Base-by-base conservation (phyloP, 2,113 vertebrate species). In the Myrmophylax atrothorax region DNA sequence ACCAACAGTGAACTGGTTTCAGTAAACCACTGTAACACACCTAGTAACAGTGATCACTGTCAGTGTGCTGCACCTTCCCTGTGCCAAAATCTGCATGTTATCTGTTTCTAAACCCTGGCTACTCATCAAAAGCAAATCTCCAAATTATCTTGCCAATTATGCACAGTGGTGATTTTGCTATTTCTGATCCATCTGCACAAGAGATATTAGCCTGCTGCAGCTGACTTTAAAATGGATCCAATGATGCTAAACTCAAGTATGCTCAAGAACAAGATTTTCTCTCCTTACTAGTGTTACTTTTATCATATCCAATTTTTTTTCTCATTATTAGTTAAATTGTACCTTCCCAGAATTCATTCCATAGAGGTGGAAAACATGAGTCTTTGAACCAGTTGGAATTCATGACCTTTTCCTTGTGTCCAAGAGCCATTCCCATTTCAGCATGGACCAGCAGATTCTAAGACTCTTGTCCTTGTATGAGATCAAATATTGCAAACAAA, bases 391-490 rank as follows among this genome's bases (percentile, higher is more conserved):
- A 67, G 10, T 3, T 46, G 28, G 70, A 69, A 76, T 76, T 72
- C 31, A 44, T n/a, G 10, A 25, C 5, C 3, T 64, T 76, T 59
- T 14, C 13, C 28, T 0, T 1, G 15, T 47, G 10, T 29, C 25
- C 22, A 33, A 15, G 1, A 1, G 23, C 16, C 77, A 24, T 8
- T 14, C 6, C 7, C 5, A 2, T 29, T 72, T 87, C 23, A 74
- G 23, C 9, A 38, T 9, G 7, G 22, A 18, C 7, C 16, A 70
- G 20, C 14, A 94, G 20, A 47, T 18, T 58, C 9, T 83, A 31
- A 89, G 23, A 63, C 9, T 62, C 60, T 77, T 64, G 8, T 68
- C 53, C 10, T 56, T 49, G 9, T 23, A 2, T 24, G 20, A 44
- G 12, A 70, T 29, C 11, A 86, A 64, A 33, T 77, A 53, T 24